Percentiles rank a stretch among this genome's conserved stretches.
phyloP scores from a whole-genome alignment of 1,140 invertebrate species.

The Cardiocondyla obscurior region DNA sequence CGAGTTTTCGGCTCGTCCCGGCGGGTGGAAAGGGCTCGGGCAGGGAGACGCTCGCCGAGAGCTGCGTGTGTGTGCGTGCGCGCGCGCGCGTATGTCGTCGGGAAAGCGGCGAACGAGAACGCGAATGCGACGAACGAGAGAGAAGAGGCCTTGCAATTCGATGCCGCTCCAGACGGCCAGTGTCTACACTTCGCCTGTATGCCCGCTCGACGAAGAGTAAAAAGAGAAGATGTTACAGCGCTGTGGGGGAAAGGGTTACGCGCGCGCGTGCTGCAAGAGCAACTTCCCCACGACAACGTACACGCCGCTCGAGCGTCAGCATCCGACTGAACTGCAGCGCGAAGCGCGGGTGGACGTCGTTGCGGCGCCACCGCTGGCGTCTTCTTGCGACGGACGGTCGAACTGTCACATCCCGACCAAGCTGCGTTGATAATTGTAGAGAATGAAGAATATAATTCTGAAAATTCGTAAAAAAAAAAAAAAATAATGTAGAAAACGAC shows the following conservation, averaged over 20 bases:
- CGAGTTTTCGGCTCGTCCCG: slow-evolving; percentile 38
- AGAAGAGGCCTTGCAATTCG: slow-evolving; percentile 18
- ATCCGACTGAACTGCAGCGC: slow-evolving; percentile 61
- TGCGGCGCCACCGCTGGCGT: background rate
- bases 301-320: slow-evolving; percentile 63
- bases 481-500: too few relatives aligned
- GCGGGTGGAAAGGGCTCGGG: background rate
- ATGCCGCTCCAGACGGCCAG: background rate
- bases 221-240: background rate
- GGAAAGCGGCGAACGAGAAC: slow-evolving; percentile 2
- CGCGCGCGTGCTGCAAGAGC: slow-evolving; percentile 19
- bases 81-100: background rate
- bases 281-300: background rate
- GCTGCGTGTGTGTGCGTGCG: background rate
- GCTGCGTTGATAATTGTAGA: background rate
- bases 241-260: slow-evolving; percentile 25
- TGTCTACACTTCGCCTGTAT: slow-evolving; percentile 29
- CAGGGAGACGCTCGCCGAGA: background rate
- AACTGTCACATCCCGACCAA: background rate
- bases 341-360: background rate
- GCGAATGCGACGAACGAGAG: background rate
- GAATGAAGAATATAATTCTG: too few relatives aligned
- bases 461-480: too few relatives aligned
- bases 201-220: slow-evolving; percentile 14
- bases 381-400: background rate